Conservation (phyloP, 2,888 invertebrate genomes). For the Pteria penguin region DNA sequence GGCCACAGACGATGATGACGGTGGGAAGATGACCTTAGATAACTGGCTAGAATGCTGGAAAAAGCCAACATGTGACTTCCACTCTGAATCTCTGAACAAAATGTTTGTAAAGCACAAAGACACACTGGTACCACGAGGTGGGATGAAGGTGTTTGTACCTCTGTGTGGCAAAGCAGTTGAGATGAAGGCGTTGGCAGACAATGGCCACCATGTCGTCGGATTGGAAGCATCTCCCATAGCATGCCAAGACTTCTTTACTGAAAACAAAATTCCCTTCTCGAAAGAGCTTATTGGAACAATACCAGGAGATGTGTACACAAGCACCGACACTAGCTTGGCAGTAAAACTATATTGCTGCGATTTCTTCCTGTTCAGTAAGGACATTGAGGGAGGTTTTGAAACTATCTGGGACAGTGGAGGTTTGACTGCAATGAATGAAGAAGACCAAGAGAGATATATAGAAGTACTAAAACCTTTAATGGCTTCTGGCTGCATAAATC, state of each 20-base stretch:
- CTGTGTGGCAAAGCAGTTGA: not conserved
- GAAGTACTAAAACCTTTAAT: conserved; percentile 19
- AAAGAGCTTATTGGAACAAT: not conserved
- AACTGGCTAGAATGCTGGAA: not conserved
- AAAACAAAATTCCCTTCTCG: not conserved
- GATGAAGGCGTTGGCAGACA: not conserved
- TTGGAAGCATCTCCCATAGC: not conserved
- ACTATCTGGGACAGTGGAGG: conserved; percentile 37
- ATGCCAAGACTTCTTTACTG: not conserved
- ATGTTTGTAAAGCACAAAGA: not conserved
- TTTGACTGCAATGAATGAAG: conserved; percentile 17
- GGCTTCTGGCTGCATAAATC: conserved; percentile 13
- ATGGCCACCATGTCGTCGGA: not conserved
- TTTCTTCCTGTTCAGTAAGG: conserved; percentile 17
- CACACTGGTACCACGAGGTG: not conserved
- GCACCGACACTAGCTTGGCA: not conserved
- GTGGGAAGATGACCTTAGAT: not conserved
- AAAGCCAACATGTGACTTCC: not conserved
- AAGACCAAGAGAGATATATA: conserved; percentile 24
- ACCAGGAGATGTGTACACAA: not conserved
- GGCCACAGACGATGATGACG: no score
- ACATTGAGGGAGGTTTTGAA: conserved; percentile 29
- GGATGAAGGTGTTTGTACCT: not conserved
- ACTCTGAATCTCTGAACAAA: not conserved
- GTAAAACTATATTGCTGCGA: conserved; percentile 28